Percentiles rank a stretch among this genome's conserved stretches.
phyloP scores from a whole-genome alignment of 2,797 vertebrate genomes.

The Falco peregrinus region DNA sequence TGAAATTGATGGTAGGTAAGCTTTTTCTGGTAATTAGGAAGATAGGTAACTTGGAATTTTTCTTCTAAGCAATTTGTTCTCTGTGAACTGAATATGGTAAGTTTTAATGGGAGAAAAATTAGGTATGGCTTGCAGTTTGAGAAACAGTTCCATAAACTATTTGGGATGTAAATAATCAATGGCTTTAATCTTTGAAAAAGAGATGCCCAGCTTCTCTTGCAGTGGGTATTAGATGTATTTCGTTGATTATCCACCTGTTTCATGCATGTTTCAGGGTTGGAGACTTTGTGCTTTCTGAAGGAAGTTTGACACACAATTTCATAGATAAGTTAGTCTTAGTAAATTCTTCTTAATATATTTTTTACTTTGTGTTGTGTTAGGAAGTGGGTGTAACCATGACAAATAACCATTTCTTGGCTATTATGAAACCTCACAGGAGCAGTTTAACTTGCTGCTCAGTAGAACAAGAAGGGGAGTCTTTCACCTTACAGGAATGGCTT shows the following conservation, averaged over 20 bases:
- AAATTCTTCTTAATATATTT: background rate
- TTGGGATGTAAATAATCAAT: background rate
- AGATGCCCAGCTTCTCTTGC: background rate
- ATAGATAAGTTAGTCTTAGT: background rate
- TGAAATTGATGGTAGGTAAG: background rate
- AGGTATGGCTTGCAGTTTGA: background rate
- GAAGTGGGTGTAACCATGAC: background rate
- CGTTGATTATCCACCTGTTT: background rate
- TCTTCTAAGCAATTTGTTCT: background rate
- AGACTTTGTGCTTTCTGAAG: background rate
- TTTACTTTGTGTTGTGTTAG: background rate
- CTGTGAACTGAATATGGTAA: background rate
- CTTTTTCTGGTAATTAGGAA: background rate
- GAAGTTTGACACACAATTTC: background rate
- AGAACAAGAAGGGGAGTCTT: background rate
- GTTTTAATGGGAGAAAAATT: background rate
- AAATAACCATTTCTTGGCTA: constrained; percentile 8
- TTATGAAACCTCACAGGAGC: background rate
- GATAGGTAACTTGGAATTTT: background rate
- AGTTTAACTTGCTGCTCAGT: background rate
- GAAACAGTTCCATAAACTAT: background rate
- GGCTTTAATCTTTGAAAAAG: background rate
- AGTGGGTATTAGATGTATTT: background rate
- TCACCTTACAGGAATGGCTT: background rate
- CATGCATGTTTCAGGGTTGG: background rate